Evolutionary conservation across 2,113 vertebrate genomes (phyloP), one percentile per base, ranked within the genome.

Genomic region (Pterocles gutturalis): DNA sequence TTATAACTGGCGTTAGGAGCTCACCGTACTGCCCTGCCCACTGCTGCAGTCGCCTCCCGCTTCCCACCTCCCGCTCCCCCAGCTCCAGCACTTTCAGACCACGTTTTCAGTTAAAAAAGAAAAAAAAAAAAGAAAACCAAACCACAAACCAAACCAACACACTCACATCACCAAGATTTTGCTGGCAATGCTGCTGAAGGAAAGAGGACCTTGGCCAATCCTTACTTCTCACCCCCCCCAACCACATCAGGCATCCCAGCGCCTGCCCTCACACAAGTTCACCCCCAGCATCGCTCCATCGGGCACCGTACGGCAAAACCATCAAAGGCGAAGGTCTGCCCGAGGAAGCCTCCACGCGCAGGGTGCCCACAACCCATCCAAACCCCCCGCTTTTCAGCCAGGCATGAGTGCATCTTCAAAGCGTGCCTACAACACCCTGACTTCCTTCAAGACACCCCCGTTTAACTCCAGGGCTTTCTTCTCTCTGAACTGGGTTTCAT

Each of bases 321-420:
- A 78, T 29, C 76, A 36, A 49, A 81, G 67, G 71, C 0, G 6
- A 46, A 81, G 38, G 17, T 0, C 58, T 5, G 22, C 55, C 84
- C 3, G 0, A 65, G 60, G 75, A 76, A 24, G 17, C 33, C 65
- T 60, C 34, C 73, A 11, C 2, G 1, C 0, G 0, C 11, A 75
- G 36, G 51, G 43, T 11, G 0, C 2, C 25, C 22, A 45, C 24
- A 20, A 38, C 15, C 2, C 5, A 34, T 10, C 73, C 25, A 3
- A 72, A 29, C 5, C 78, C 87, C 24, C 21, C 16, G 7, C 61
- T 15, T 31, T n/a, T 22, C 73, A 22, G 3, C 25, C 54, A 61
- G 70, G 13, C 57, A 19, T 2, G 0, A 16, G 51, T 0, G 29
- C 19, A 24, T 21, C 85, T 89, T 75, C 88, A 93, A 88, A 96